phyloP scores from a whole-genome alignment of 2,113 vertebrate genomes.

The Seriola rivoliana region DNA sequence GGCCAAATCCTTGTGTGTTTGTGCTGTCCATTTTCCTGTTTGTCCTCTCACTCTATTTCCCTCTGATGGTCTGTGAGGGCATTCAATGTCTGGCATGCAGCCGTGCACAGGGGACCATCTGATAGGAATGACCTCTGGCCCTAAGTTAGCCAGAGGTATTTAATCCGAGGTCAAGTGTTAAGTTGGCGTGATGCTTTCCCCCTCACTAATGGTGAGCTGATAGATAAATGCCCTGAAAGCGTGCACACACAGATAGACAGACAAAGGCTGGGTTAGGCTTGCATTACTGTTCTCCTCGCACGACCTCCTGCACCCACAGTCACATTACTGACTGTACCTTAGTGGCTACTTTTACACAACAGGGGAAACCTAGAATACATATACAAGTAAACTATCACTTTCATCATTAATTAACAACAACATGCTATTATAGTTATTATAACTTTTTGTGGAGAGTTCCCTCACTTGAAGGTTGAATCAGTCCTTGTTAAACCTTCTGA shows the following conservation, averaged over 20 bases:
- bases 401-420: background rate
- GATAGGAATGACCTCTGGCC: slow-evolving; percentile 48
- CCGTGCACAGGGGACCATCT: slow-evolving; percentile 55
- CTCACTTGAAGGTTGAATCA: background rate
- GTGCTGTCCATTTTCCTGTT: slow-evolving; percentile 23
- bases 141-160: slow-evolving; percentile 58
- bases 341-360: slow-evolving; percentile 6
- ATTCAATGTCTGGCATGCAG: slow-evolving; percentile 64
- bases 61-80: slow-evolving; percentile 53
- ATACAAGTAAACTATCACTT: background rate
- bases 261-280: slow-evolving; percentile 34
- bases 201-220: slow-evolving; percentile 61
- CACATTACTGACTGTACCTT: slow-evolving; percentile 19
- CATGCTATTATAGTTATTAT: background rate
- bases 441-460: background rate
- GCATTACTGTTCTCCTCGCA: slow-evolving; percentile 45
- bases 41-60: slow-evolving; percentile 64
- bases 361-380: background rate
- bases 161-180: slow-evolving; percentile 67
- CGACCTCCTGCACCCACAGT: slow-evolving; percentile 26
- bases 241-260: slow-evolving; percentile 41
- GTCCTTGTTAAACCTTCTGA: slow-evolving; percentile 7
- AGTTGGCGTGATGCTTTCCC: slow-evolving; percentile 54
- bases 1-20: slow-evolving; percentile 38
- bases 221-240: slow-evolving; percentile 65